Percentiles rank a stretch among this genome's conserved stretches.
Evolutionary conservation across 2,797 vertebrate genomes (phyloP).

Genomic region (Pipistrellus kuhlii): DNA sequence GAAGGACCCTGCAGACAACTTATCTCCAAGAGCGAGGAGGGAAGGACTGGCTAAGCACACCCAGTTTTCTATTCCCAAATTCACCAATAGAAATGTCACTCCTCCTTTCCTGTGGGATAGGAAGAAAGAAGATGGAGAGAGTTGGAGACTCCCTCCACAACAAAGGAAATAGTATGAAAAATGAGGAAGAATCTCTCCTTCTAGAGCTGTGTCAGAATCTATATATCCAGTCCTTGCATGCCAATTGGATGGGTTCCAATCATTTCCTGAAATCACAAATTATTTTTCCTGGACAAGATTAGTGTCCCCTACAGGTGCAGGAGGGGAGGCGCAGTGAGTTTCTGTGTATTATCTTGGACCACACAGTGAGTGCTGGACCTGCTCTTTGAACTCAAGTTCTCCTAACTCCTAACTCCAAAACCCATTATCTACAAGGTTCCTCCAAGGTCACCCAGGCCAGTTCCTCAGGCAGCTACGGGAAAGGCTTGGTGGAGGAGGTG

Average conservation of each 20-base stretch:
- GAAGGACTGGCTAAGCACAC: accelerated
- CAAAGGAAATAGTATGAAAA: background rate
- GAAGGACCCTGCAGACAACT: background rate
- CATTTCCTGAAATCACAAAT: slow-evolving; percentile 36
- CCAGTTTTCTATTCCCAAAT: background rate
- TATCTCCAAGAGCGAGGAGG: background rate
- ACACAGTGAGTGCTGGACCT: background rate
- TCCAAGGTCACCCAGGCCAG: background rate
- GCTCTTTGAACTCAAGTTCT: slow-evolving; percentile 39
- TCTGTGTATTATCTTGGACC: background rate
- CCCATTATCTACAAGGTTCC: background rate
- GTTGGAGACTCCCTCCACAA: background rate
- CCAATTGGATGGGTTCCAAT: background rate
- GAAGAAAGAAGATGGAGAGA: background rate
- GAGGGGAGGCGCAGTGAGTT: background rate
- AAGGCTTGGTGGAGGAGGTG: background rate
- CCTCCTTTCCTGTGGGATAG: background rate
- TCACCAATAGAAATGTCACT: background rate
- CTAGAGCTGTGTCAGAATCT: background rate
- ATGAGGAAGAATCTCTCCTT: background rate
- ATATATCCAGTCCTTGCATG: background rate
- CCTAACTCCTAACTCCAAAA: background rate
- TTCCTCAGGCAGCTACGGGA: background rate
- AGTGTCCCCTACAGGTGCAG: background rate
- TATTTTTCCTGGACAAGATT: slow-evolving; percentile 17